Evolutionary conservation across 2,888 invertebrate genomes (phyloP), one percentile per base, ranked within the genome.

Genomic region (Drosophila robusta): DNA sequence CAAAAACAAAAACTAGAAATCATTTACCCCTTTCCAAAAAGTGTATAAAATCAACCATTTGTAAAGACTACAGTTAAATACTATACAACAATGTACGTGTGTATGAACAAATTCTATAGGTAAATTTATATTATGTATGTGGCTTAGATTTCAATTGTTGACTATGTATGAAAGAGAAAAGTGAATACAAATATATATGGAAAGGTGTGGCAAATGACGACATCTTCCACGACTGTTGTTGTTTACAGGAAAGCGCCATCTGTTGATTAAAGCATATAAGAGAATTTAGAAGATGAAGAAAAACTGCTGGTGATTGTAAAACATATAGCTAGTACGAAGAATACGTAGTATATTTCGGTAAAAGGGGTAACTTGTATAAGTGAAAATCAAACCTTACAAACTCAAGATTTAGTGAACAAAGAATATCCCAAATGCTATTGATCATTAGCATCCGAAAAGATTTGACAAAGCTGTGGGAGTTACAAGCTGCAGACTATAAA

Each of bases 131-230:
- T 46, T 64, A 64, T 86, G 45, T 63, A 69, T 64, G 63, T 52
- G 70, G 67, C 68, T 85, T 69, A 26, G 47, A 70, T 87, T 72
- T 87, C 82, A 67, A 72, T 55, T 68, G 79, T 63, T 68, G 61
- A 61, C 57, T 69, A 49, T 46, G 8, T 38, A 44, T 39, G 29
- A 9, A 29, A 29, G 29, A 29, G 29, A 29, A 29, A 8, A 34
- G 12, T 12, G 6, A 12, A 18, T 29, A 24, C 26, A 26, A 22
- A 24, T 14, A 9, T 29, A 42, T 39, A 52, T 51, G 24, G 51
- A 39, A 52, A 83, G 73, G 80, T 76, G 77, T 73, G 80, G 49
- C 71, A 62, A 61, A 65, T 64, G 74, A 66, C 72, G 77, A 18
- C 67, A 75, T 45, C 32, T 11, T 65, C 46, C 18, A 12, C 47